These are phyloP conservation scores for Helicorthomorpha holstii DNA, from an alignment of 1,140 invertebrate genomes.

Conservation along the genomic window DNA sequence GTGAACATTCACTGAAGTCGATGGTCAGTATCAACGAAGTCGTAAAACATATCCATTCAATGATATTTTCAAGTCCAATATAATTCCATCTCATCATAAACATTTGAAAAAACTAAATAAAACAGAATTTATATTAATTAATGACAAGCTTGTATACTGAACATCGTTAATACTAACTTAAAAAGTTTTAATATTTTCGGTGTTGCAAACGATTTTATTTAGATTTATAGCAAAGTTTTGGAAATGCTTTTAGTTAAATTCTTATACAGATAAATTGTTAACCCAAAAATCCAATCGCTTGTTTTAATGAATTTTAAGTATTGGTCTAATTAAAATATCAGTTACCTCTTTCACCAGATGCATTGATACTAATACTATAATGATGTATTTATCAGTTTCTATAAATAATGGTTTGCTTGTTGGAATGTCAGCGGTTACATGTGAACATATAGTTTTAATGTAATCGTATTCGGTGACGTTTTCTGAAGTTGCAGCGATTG, in stretches of 20 bases:
- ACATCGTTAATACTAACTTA: too few species aligned
- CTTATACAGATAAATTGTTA: too few species aligned
- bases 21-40: constrained; percentile 27
- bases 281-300: too few species aligned
- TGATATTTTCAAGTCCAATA: constrained; percentile 28
- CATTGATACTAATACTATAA: constrained; percentile 25
- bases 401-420: constrained; percentile 14
- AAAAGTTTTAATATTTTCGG: too few species aligned
- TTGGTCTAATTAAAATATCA: too few species aligned
- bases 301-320: too few species aligned
- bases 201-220: too few species aligned
- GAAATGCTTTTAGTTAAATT: too few species aligned
- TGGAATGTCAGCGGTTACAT: constrained; percentile 6
- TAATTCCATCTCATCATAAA: constrained; percentile 23
- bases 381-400: constrained; percentile 24
- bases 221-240: too few species aligned
- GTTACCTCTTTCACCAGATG: constrained; percentile 29
- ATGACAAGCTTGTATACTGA: too few species aligned
- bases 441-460: not conserved
- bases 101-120: constrained; percentile 25
- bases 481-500: not conserved
- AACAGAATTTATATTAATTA: too few species aligned
- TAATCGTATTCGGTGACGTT: too few species aligned
- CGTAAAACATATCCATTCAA: constrained; percentile 32
- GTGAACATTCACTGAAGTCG: constrained; percentile 26